These are phyloP conservation scores for Epinephelus cyanopodus DNA, from an alignment of 2,113 vertebrate species.

Conservation along the genomic window DNA sequence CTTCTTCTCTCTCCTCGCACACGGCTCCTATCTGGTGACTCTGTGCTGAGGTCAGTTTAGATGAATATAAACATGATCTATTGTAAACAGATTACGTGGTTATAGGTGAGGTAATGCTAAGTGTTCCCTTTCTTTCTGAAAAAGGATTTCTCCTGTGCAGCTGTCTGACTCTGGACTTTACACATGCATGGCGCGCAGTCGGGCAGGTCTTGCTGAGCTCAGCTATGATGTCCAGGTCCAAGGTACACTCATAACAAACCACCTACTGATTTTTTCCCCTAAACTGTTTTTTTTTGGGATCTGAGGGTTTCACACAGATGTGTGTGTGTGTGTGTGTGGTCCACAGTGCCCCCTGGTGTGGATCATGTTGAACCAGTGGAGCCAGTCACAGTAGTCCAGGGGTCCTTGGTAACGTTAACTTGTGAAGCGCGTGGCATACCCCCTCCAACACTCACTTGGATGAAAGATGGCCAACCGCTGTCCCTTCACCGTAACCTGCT, in stretches of 20 bases:
- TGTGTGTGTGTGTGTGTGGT: neutral
- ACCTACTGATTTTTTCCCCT: neutral
- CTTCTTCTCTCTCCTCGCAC: conserved; percentile 86
- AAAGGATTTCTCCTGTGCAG: conserved; percentile 90
- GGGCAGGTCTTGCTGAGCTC: conserved; percentile 87
- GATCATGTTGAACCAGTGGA: conserved; percentile 84
- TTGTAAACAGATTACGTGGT: conserved; percentile 5
- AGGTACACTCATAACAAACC: conserved; percentile 79
- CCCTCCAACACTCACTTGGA: conserved; percentile 87
- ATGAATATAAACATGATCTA: neutral
- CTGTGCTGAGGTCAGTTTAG: conserved; percentile 86
- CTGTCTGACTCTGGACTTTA: conserved; percentile 89
- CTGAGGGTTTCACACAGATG: conserved; percentile 5
- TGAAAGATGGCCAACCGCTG: conserved; percentile 89
- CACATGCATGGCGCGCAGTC: conserved; percentile 89
- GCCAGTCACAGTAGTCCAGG: conserved; percentile 84
- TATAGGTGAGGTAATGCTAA: conserved; percentile 11
- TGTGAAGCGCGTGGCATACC: conserved; percentile 91
- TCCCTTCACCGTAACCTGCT: conserved; percentile 79
- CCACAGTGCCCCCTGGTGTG: conserved; percentile 86
- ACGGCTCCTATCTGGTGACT: conserved; percentile 84
- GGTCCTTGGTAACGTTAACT: conserved; percentile 88
- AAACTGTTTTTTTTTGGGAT: neutral
- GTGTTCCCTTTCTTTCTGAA: conserved; percentile 41
- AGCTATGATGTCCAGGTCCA: conserved; percentile 90